Base-by-base conservation (phyloP, 2,888 invertebrate genomes). In the Sminthurinus aureus region DNA sequence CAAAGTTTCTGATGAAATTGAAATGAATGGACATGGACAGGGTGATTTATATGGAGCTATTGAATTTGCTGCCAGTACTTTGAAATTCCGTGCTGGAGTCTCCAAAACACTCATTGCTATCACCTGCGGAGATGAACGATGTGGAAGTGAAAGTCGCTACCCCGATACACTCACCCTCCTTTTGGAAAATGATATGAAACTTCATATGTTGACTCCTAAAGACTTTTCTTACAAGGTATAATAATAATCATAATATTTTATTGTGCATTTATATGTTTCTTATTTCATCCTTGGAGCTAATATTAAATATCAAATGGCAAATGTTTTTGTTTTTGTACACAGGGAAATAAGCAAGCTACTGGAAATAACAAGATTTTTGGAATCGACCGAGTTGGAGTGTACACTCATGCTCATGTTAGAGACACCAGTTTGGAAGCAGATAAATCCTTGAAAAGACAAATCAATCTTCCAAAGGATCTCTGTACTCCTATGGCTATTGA, bases 41-140 rank as follows among this genome's bases (percentile, higher is more conserved):
- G 86, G 89, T 11, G 89, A 89, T 84, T 88, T 90, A 50, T 89
- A 89, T 52, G 88, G 89, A 26, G 90, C 90, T 2, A 85, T 90
- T 76, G 88, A 89, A 73, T 90, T 88, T 84, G 90, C 90, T 15
- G 88, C 90, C 18, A 85, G 87, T 13, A 88, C 90, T 8, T 90
- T 89, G 69, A 87, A 86, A 18, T 92, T 91, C 90, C 89, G 92
- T 75, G 89, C 91, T 12, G 92, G 91, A 1, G 91, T 90, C 26
- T 90, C 90, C 81, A 92, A 92, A 88, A 90, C 90, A 26, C 89
- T 92, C 78, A 87, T 92, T 64, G 89, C 91, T 26, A 85, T 91
- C 80, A 90, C 90, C 64, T 91, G 91, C 85, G 88, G 87, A 50
- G 88, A 88, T 20, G 89, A 90, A 51, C 89, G 89, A 84, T 89